phyloP scores from a whole-genome alignment of 1,140 invertebrate species.

The Pogonomyrmex barbatus region DNA sequence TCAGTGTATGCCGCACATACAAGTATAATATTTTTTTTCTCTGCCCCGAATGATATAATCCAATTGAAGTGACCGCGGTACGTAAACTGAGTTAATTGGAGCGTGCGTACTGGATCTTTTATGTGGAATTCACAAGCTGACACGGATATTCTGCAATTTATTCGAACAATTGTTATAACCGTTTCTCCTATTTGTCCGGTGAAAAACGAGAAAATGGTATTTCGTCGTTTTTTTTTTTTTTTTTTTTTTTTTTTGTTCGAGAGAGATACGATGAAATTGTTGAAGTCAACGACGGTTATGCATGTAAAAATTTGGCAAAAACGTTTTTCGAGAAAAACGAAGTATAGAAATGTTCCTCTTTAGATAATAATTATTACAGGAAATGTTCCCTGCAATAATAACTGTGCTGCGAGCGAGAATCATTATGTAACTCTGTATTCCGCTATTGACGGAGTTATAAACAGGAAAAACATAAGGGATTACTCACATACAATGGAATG shows the following conservation, averaged over 20 bases:
- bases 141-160: slow-evolving; percentile 57
- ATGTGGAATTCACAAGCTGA: slow-evolving; percentile 47
- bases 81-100: slow-evolving; percentile 53
- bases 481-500: not conserved
- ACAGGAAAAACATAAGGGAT: slow-evolving; percentile 3
- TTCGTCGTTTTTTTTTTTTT: slow-evolving; percentile 10
- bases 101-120: slow-evolving; percentile 47
- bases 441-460: not conserved
- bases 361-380: not conserved
- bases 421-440: not conserved
- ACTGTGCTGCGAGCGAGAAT: not conserved
- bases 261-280: not conserved
- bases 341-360: slow-evolving; percentile 22
- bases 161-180: slow-evolving; percentile 40
- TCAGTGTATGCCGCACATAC: not conserved
- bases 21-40: slow-evolving; percentile 49
- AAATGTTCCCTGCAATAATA: not conserved
- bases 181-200: slow-evolving; percentile 12
- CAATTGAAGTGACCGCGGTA: slow-evolving; percentile 39
- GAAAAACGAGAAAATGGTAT: slow-evolving; percentile 38
- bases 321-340: not conserved
- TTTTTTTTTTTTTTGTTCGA: slow-evolving; percentile 31
- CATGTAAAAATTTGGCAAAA: not conserved
- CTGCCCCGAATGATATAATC: slow-evolving; percentile 18
- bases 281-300: not conserved